Conservation (phyloP, 2,797 vertebrate genomes). For the Thaleichthys pacificus region DNA sequence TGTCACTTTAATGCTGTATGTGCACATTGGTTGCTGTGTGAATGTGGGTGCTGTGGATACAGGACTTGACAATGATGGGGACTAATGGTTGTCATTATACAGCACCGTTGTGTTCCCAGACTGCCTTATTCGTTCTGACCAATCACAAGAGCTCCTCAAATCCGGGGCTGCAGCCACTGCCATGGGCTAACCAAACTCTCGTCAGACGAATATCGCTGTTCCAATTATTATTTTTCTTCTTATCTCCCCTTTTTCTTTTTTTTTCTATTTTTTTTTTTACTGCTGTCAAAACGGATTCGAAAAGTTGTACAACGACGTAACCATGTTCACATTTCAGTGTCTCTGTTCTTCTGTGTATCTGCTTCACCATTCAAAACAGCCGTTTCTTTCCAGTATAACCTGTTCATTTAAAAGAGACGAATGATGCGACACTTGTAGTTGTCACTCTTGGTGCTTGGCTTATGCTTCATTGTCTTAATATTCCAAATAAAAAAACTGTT, state of each 20-base stretch:
- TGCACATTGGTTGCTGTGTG: constrained; percentile 76
- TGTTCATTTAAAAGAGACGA: constrained; percentile 77
- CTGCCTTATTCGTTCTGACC: constrained; percentile 66
- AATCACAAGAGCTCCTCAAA: constrained; percentile 59
- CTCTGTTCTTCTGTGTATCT: constrained; percentile 65
- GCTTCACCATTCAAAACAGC: constrained; percentile 54
- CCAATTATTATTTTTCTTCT: constrained; percentile 30
- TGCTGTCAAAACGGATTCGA: constrained; percentile 65
- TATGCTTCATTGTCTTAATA: constrained; percentile 87
- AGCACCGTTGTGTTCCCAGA: constrained; percentile 56
- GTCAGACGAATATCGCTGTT: constrained; percentile 57
- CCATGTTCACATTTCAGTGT: constrained; percentile 73
- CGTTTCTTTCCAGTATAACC: constrained; percentile 70
- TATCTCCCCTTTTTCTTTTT: constrained; percentile 4
- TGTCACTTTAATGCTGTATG: constrained; percentile 82
- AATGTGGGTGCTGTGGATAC: constrained; percentile 69
- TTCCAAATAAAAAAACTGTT: constrained; percentile 83
- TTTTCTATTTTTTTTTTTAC: constrained; percentile 36
- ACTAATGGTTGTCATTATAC: constrained; percentile 71
- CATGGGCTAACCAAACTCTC: constrained; percentile 52
- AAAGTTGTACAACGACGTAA: constrained; percentile 69
- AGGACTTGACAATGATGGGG: constrained; percentile 75
- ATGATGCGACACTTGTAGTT: constrained; percentile 80
- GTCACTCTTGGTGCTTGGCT: constrained; percentile 84
- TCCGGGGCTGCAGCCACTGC: constrained; percentile 48